Conservation (phyloP, 2,113 vertebrate species). For the Piaya cayana region DNA sequence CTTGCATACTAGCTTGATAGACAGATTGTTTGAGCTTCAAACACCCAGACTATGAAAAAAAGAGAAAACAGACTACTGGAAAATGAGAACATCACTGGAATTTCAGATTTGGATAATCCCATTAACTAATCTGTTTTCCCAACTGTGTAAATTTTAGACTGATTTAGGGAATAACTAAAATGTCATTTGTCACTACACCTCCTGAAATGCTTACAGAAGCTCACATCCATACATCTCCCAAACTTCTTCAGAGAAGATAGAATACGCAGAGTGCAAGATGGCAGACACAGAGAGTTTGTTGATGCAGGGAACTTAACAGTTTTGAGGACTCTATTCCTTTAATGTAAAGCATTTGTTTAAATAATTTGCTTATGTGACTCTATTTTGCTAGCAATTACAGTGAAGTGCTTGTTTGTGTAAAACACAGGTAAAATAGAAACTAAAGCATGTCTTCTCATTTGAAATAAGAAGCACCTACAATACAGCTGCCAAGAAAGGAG, state of each 20-base stretch:
- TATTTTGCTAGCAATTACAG: neutral
- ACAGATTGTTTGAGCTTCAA: neutral
- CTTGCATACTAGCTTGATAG: neutral
- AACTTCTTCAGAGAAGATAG: neutral
- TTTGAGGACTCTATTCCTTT: neutral
- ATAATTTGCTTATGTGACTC: neutral
- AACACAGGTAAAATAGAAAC: neutral
- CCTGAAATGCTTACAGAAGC: neutral
- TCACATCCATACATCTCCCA: neutral
- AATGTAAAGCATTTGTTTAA: neutral
- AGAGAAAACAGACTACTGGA: neutral
- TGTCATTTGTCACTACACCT: neutral
- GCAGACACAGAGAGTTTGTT: neutral
- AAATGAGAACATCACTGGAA: neutral
- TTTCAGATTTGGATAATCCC: neutral
- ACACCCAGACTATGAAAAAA: neutral
- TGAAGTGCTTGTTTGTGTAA: neutral
- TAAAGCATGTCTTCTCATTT: neutral
- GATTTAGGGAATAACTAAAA: neutral
- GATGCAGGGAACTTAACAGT: rapidly evolving
- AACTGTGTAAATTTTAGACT: neutral
- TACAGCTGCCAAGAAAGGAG: neutral
- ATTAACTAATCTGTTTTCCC: neutral
- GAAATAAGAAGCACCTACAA: neutral
- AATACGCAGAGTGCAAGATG: rapidly evolving